These are phyloP conservation scores for Ctenoplectra terminalis DNA, from an alignment of 1,140 invertebrate species.

Conservation along the genomic window DNA sequence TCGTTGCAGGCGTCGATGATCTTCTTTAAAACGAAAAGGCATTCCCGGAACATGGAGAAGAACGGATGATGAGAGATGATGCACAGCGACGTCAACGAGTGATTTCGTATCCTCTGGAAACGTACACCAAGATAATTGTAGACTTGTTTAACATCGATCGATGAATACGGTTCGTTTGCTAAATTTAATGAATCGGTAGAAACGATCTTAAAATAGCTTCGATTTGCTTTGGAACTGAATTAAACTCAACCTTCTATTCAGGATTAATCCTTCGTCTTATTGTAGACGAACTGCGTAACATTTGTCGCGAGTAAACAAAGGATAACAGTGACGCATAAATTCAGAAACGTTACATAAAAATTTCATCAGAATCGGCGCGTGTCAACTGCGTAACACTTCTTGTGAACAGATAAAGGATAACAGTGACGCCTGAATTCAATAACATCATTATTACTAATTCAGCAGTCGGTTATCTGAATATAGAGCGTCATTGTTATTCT, in stretches of 20 bases:
- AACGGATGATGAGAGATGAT: constrained; percentile 99
- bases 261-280: neutral
- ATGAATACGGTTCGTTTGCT: neutral
- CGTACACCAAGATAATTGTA: neutral
- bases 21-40: constrained; percentile 96
- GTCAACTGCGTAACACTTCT: too few relatives aligned
- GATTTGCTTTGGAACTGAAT: neutral
- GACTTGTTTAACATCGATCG: neutral
- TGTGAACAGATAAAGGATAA: too few relatives aligned
- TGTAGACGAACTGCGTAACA: too few relatives aligned
- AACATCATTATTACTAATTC: too few relatives aligned
- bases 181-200: neutral
- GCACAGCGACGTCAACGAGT: constrained; percentile 98
- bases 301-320: too few relatives aligned
- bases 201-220: neutral
- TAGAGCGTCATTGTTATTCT: too few relatives aligned
- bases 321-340: too few relatives aligned
- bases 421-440: too few relatives aligned
- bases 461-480: too few relatives aligned
- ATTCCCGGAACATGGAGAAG: constrained; percentile 98
- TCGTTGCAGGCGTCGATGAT: constrained; percentile 99
- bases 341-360: too few relatives aligned
- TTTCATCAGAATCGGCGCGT: too few relatives aligned
- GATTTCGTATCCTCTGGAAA: constrained; percentile 89
- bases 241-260: neutral